Conservation (phyloP, 1,140 invertebrate genomes). For the Euwallacea fornicatus region DNA sequence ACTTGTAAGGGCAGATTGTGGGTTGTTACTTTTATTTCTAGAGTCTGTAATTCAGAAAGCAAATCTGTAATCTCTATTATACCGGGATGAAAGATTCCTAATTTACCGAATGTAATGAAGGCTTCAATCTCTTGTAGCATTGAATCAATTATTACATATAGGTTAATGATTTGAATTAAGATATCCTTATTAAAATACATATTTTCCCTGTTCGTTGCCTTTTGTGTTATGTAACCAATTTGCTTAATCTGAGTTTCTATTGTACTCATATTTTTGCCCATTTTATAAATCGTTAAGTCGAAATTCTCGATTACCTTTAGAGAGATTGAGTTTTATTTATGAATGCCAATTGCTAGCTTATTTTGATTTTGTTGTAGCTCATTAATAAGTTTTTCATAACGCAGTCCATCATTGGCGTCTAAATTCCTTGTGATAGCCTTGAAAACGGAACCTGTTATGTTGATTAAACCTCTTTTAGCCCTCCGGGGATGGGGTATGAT, state of each 20-base stretch:
- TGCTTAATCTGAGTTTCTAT: neutral
- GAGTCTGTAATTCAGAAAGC: neutral
- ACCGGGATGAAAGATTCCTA: neutral
- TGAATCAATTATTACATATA: slow-evolving; percentile 8
- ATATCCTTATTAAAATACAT: neutral
- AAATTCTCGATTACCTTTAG: slow-evolving; percentile 3
- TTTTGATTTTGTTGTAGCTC: slow-evolving; percentile 14
- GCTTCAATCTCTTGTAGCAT: slow-evolving; percentile 16
- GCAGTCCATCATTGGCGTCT: slow-evolving; percentile 37
- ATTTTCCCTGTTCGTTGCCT: neutral
- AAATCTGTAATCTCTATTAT: slow-evolving; percentile 8
- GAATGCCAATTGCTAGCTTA: slow-evolving; percentile 4
- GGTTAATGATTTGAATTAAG: slow-evolving; percentile 10
- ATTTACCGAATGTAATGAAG: slow-evolving; percentile 4
- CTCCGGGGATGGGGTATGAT: slow-evolving; percentile 39
- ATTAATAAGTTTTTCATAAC: slow-evolving; percentile 41
- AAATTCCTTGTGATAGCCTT: slow-evolving; percentile 34
- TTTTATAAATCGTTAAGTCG: neutral
- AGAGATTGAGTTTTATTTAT: slow-evolving; percentile 15
- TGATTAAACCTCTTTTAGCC: slow-evolving; percentile 45
- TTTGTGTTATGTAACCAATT: neutral
- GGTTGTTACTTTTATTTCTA: neutral
- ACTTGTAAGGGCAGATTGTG: too few relatives aligned
- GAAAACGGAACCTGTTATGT: slow-evolving; percentile 43
- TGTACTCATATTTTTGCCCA: neutral